These are phyloP conservation scores for Lithophane leautieri DNA, from an alignment of 2,888 invertebrate species.

Conservation along the genomic window DNA sequence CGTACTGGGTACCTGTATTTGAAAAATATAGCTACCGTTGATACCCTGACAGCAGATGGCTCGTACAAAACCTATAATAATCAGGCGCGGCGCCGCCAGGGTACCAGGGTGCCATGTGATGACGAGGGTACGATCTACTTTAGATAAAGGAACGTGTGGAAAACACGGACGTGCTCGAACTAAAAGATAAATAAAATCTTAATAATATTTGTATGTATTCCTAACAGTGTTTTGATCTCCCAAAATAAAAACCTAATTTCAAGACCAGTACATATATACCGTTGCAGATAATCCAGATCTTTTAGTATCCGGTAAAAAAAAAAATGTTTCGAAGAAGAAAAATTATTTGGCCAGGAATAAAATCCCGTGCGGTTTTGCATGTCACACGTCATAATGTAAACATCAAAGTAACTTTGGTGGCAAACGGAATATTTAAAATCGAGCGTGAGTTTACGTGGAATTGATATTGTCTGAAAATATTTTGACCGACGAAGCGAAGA, in stretches of 20 bases:
- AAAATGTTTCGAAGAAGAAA: not conserved
- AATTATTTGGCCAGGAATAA: not conserved
- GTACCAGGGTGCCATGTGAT: conserved; percentile 36
- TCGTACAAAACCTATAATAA: conserved; percentile 34
- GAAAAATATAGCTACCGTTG: not conserved
- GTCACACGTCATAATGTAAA: conserved; percentile 11
- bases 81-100: conserved; percentile 8
- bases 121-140: conserved; percentile 63
- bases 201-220: conserved; percentile 25
- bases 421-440: conserved; percentile 48
- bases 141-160: conserved; percentile 56
- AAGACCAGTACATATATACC: not conserved
- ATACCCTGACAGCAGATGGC: conserved; percentile 8
- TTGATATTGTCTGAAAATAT: conserved; percentile 13
- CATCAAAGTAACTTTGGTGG: conserved; percentile 11
- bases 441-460: not conserved
- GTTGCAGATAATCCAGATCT: not conserved
- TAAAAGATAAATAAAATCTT: conserved; percentile 15
- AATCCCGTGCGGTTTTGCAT: conserved; percentile 13
- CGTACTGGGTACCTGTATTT: not conserved
- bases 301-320: not conserved
- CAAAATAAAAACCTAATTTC: not conserved
- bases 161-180: conserved; percentile 39
- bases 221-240: not conserved
- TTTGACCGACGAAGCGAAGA: not conserved